These are phyloP conservation scores for Ctena decussata DNA, from an alignment of 2,888 invertebrate species.

Conservation along the genomic window DNA sequence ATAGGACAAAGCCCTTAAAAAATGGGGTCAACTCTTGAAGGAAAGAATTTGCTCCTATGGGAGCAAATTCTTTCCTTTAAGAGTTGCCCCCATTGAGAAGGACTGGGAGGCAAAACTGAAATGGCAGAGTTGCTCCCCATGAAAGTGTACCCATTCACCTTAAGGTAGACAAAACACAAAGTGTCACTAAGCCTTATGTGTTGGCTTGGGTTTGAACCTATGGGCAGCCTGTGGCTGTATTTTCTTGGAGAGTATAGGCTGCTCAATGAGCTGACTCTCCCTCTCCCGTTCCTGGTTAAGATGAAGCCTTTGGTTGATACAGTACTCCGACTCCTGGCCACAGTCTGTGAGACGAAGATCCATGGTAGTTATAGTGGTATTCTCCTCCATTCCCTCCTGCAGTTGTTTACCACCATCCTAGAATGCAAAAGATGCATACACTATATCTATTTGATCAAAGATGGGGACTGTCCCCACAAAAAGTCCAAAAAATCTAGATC, in stretches of 20 bases:
- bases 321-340: constrained; percentile 86
- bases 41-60: no score
- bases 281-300: constrained; percentile 84
- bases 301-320: constrained; percentile 85
- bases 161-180: no score
- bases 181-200: background rate
- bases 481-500: no score
- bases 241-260: constrained; percentile 68
- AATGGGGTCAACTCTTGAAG: no score
- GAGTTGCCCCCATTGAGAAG: no score
- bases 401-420: constrained; percentile 87
- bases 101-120: no score
- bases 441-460: no score
- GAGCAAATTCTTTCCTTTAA: no score
- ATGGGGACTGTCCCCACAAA: no score
- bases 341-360: constrained; percentile 87
- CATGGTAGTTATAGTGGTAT: constrained; percentile 84
- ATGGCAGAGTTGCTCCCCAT: no score
- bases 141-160: no score
- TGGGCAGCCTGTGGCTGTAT: constrained; percentile 80
- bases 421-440: background rate
- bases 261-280: constrained; percentile 73
- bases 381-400: constrained; percentile 87
- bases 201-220: constrained; percentile 67
- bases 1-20: no score